A percentile compares a stretch with the other conserved stretches of the same genome.
Evolutionary conservation across 2,888 invertebrate genomes (phyloP).

Genomic region (Xanthia togata): DNA sequence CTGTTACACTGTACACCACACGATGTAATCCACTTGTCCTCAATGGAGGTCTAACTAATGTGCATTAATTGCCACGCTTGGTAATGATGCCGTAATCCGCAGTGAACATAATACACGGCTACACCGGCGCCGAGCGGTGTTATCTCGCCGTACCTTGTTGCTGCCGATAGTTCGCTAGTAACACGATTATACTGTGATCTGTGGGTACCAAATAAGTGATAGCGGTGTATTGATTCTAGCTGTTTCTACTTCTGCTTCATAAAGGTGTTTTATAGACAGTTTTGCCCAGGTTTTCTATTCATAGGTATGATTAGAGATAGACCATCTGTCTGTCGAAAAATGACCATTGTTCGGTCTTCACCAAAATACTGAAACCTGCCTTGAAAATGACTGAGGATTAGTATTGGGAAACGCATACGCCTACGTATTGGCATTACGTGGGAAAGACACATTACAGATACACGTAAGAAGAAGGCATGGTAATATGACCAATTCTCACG

Average conservation of each 20-base stretch:
- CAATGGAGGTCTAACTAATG: constrained; percentile 59
- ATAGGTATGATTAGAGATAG: background rate
- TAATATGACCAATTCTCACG: background rate
- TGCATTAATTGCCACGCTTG: constrained; percentile 58
- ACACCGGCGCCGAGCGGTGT: constrained; percentile 21
- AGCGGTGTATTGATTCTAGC: background rate
- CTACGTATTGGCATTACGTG: no score
- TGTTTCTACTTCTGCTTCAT: background rate
- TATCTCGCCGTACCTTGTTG: constrained; percentile 30
- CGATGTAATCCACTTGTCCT: constrained; percentile 57
- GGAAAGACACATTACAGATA: background rate
- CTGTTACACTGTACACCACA: background rate
- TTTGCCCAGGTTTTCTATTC: background rate
- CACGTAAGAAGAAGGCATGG: background rate
- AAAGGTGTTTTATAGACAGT: background rate
- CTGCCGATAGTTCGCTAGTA: constrained; percentile 28
- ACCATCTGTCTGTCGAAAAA: background rate
- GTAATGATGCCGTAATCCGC: constrained; percentile 55
- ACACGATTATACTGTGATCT: constrained; percentile 10
- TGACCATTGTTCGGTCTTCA: background rate
- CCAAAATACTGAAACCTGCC: background rate
- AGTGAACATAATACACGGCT: constrained; percentile 32
- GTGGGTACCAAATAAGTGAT: background rate
- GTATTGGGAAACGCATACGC: no score
- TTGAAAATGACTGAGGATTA: no score